Evolutionary conservation across 2,888 invertebrate genomes (phyloP).

Genomic region (Therioaphis trifolii): DNA sequence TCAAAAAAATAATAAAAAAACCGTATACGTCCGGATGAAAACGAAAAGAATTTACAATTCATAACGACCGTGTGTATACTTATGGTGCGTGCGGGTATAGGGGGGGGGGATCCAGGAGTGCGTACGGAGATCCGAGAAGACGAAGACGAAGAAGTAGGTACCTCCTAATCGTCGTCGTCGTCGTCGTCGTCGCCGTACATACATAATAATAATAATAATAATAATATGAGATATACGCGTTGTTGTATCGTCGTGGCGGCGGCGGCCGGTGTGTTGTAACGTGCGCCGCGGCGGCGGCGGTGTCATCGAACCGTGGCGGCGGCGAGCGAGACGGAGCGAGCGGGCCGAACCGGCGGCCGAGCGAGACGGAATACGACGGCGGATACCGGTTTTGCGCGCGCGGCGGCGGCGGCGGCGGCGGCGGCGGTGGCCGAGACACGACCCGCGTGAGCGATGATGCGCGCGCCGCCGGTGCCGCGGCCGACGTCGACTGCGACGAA

Average conservation of each 20-base stretch:
- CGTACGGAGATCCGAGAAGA: no score
- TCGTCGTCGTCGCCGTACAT: no score
- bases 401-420: constrained; percentile 3
- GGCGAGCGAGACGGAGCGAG: constrained; percentile 30
- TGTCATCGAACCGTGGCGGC: constrained; percentile 56
- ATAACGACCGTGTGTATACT: no score
- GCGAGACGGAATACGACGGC: constrained; percentile 14
- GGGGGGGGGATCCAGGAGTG: no score
- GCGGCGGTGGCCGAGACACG: neutral
- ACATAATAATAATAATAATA: constrained; percentile 12
- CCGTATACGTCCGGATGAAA: neutral
- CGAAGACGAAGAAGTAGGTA: neutral
- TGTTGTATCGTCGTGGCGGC: neutral
- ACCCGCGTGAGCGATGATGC: neutral
- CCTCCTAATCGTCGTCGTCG: constrained; percentile 13
- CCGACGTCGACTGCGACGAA: neutral
- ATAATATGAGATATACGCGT: neutral
- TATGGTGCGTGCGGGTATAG: no score
- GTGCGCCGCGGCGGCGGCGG: constrained; percentile 20
- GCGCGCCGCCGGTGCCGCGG: constrained; percentile 10
- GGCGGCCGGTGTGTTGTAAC: neutral
- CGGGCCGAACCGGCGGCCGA: constrained; percentile 2
- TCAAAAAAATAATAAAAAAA: no score
- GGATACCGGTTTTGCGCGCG: neutral
- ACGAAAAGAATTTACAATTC: constrained; percentile 22